A percentile compares a stretch with the other conserved stretches of the same genome.
These are phyloP conservation scores for Hemistola chrysoprasaria DNA, from an alignment of 2,888 invertebrate species.

Conservation along the genomic window DNA sequence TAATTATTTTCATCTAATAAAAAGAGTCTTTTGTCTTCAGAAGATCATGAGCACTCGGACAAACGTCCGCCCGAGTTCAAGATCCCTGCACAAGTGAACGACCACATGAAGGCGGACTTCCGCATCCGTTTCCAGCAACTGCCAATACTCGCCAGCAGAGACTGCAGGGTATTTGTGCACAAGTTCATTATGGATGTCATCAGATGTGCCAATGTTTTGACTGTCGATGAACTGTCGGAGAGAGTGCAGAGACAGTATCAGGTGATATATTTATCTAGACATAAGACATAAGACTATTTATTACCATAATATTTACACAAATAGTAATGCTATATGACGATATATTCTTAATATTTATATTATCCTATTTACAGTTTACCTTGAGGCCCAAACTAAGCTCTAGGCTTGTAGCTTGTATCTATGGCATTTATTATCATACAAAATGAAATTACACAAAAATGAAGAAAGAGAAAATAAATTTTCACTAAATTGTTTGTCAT, in stretches of 20 bases:
- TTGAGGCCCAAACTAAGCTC: too few species aligned
- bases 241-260: constrained; percentile 95
- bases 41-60: constrained; percentile 60
- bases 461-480: too few species aligned
- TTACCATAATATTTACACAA: too few species aligned
- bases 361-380: too few species aligned
- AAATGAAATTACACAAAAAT: too few species aligned
- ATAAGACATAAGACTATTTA: too few species aligned
- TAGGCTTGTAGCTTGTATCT: too few species aligned
- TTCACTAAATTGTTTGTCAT: too few species aligned
- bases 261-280: constrained; percentile 52
- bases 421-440: too few species aligned
- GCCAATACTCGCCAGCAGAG: constrained; percentile 72
- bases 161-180: constrained; percentile 86
- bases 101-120: constrained; percentile 70
- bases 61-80: constrained; percentile 60
- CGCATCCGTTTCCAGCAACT: constrained; percentile 68
- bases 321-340: too few species aligned
- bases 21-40: constrained; percentile 40
- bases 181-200: constrained; percentile 85
- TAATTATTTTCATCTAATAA: too few species aligned
- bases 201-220: constrained; percentile 81
- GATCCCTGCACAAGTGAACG: constrained; percentile 60
- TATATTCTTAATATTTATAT: too few species aligned
- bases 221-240: constrained; percentile 94